Evolutionary conservation across 2,113 vertebrate species (phyloP), one percentile per base, ranked within the genome.

Genomic region (Camelus bactrianus): DNA sequence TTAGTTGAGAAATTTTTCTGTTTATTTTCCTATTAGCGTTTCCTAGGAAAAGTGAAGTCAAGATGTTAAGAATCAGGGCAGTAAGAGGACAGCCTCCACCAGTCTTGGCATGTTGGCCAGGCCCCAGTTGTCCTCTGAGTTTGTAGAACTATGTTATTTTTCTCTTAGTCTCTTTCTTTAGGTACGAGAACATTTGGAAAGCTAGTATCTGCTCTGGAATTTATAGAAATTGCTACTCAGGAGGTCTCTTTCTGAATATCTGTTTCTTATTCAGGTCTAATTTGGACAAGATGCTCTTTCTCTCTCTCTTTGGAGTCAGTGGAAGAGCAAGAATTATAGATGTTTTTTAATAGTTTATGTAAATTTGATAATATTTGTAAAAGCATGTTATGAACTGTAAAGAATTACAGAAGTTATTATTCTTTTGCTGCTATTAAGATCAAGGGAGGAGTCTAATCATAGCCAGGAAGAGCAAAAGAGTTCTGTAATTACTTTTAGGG

Each of bases 241-340:
- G 35, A 70, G n/a, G 19, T 32, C 24, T 91, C 58, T 76, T 52
- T 86, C 38, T 93, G 11, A 90, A 26, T 89, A 77, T 69, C 9
- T 67, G 12, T 77, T 82, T 90, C 73, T 93, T 28, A 79, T 92
- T 75, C 67, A 89, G 60, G 67, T 93, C 54, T 79, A 52, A 58
- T 88, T 67, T 93, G 65, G 48, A 85, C 46, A 60, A 72, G 65
- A 81, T 83, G 9, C 70, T 94, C 82, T 82, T 93, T 94, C 16
- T 89, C 35, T 89, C 56, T 93, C 35, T 89, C 56, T 93, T 86
- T 42, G 2, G 62, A 95, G 42, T 91, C 32, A n/a, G 52, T 86
- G 72, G 42, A 93, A 91, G 14, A 88, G 26, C 70, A 83, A 48
- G 42, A 42, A 35, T 64, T 80, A 79, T 82, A 84, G 62, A 72